A percentile compares a stretch with the other conserved stretches of the same genome.
Evolutionary conservation across 30 jellyfish, hydroid and myxozoan species (phyloP).

Genomic region (Catostylus mosaicus): DNA sequence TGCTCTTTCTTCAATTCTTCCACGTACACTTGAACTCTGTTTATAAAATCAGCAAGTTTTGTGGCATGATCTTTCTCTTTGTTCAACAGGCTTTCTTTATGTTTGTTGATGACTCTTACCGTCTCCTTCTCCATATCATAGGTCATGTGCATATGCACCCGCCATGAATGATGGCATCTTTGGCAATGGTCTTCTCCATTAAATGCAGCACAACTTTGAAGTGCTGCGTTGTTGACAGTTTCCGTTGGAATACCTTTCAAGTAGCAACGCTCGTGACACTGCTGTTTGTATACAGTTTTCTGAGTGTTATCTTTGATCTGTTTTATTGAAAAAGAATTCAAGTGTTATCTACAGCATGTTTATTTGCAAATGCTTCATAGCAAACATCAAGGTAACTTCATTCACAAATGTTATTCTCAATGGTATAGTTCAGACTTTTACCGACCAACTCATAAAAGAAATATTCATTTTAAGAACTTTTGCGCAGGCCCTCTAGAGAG

Average conservation of each 20-base stretch:
- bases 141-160: conserved; percentile 62
- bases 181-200: conserved; percentile 39
- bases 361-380: too few relatives aligned
- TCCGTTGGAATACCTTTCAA: conserved; percentile 54
- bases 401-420: too few relatives aligned
- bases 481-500: too few relatives aligned
- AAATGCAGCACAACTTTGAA: conserved; percentile 59
- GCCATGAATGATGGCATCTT: conserved; percentile 60
- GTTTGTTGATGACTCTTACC: conserved; percentile 45
- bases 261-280: conserved; percentile 60
- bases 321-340: too few relatives aligned
- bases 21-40: background rate
- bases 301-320: conserved; percentile 24
- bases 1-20: conserved; percentile 44
- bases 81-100: conserved; percentile 4
- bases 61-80: conserved; percentile 2
- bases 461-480: too few relatives aligned
- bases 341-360: too few relatives aligned
- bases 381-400: too few relatives aligned
- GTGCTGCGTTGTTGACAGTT: conserved; percentile 27
- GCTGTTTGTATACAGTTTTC: conserved; percentile 41
- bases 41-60: conserved; percentile 21
- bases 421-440: too few relatives aligned
- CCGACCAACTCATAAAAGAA: too few relatives aligned
- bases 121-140: conserved; percentile 41